Conservation (phyloP, 2,888 invertebrate species). For the Emmelina monodactyla region DNA sequence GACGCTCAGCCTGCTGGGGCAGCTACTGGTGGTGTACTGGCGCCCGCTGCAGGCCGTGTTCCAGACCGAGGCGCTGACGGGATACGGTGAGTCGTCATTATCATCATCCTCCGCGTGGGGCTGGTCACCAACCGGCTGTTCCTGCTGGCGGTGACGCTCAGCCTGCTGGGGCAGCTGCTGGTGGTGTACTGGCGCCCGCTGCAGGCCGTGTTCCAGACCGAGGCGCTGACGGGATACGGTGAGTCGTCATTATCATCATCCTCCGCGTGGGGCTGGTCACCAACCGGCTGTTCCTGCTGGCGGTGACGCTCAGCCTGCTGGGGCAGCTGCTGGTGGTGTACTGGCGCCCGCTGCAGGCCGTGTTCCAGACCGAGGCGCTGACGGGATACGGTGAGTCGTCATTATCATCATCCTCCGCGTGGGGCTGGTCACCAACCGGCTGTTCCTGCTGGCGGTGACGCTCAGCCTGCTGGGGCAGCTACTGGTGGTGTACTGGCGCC, state of each 20-base stretch:
- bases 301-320: constrained; percentile 91
- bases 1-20: constrained; percentile 90
- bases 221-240: constrained; percentile 83
- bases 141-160: constrained; percentile 89
- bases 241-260: too few species aligned
- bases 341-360: constrained; percentile 92
- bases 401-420: too few species aligned
- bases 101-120: constrained; percentile 80
- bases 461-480: constrained; percentile 95
- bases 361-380: constrained; percentile 97
- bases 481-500: constrained; percentile 95
- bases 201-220: constrained; percentile 96
- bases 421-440: constrained; percentile 59
- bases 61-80: constrained; percentile 91
- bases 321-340: constrained; percentile 97
- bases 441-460: constrained; percentile 93
- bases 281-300: constrained; percentile 83
- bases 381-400: too few species aligned
- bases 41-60: constrained; percentile 96
- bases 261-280: constrained; percentile 70
- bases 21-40: constrained; percentile 95
- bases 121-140: constrained; percentile 71
- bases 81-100: too few species aligned
- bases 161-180: constrained; percentile 93
- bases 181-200: constrained; percentile 97